Percentiles rank a stretch among this genome's conserved stretches.
Conservation (phyloP, 2,888 invertebrate species). For the Drosophila quinaria region DNA sequence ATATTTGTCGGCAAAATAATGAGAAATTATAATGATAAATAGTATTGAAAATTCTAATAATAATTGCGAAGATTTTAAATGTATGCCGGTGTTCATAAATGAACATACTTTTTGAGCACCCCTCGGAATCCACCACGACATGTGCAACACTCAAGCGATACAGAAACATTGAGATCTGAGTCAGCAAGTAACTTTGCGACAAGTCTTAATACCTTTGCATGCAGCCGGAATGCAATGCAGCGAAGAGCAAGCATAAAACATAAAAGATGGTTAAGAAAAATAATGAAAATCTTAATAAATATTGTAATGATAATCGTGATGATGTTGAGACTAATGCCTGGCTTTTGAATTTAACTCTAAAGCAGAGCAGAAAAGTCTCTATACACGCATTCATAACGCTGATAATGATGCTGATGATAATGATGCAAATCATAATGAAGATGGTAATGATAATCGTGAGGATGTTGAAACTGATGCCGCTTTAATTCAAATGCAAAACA, state of each 20-base stretch:
- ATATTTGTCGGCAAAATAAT: background rate
- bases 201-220: no score
- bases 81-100: no score
- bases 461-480: slow-evolving; percentile 35
- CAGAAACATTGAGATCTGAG: no score
- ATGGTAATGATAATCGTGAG: slow-evolving; percentile 51
- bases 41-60: background rate
- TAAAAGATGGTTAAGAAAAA: background rate
- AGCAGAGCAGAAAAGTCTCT: background rate
- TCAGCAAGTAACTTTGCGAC: no score
- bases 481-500: slow-evolving; percentile 75
- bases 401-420: background rate
- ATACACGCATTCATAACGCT: no score
- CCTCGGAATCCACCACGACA: no score
- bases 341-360: background rate
- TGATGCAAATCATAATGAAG: slow-evolving; percentile 27
- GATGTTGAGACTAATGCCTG: background rate
- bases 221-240: no score
- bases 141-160: no score
- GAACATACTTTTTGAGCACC: no score
- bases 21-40: background rate
- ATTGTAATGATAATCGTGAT: background rate
- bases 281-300: background rate
- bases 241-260: background rate
- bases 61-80: background rate